Percentiles rank a stretch among this genome's conserved stretches.
Conservation (phyloP, 2,113 vertebrate species). For the Erinaceus europaeus region DNA sequence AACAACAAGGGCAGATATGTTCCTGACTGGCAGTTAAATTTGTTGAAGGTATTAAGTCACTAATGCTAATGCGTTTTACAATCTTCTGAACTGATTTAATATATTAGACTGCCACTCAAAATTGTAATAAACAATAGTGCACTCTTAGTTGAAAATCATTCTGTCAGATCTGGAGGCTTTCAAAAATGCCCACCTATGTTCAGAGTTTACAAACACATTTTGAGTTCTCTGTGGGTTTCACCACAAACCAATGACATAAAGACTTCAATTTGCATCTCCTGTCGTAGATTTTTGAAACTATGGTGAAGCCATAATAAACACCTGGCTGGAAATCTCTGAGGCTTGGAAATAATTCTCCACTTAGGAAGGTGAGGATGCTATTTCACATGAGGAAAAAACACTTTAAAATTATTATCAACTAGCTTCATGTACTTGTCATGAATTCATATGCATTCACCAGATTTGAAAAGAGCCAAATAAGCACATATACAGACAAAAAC, state of each 20-base stretch:
- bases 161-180: slow-evolving; percentile 77
- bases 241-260: slow-evolving; percentile 54
- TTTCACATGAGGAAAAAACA: slow-evolving; percentile 60
- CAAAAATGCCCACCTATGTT: slow-evolving; percentile 78
- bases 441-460: slow-evolving; percentile 48
- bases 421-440: slow-evolving; percentile 61
- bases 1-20: slow-evolving; percentile 80
- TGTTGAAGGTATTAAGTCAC: slow-evolving; percentile 87
- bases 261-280: slow-evolving; percentile 78
- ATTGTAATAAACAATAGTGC: slow-evolving; percentile 84
- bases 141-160: slow-evolving; percentile 79
- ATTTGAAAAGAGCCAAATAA: slow-evolving; percentile 40
- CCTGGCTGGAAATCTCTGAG: slow-evolving; percentile 66
- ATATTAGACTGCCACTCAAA: slow-evolving; percentile 88
- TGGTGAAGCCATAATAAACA: slow-evolving; percentile 67
- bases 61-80: slow-evolving; percentile 86
- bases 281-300: slow-evolving; percentile 50
- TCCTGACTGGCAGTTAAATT: slow-evolving; percentile 87
- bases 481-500: slow-evolving; percentile 28
- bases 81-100: slow-evolving; percentile 87
- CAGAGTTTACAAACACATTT: slow-evolving; percentile 83
- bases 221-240: slow-evolving; percentile 58
- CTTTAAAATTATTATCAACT: slow-evolving; percentile 65
- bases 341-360: slow-evolving; percentile 60
- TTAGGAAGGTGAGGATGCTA: slow-evolving; percentile 56